phyloP scores from a whole-genome alignment of 2,797 vertebrate species.

The Peromyscus nudipes region DNA sequence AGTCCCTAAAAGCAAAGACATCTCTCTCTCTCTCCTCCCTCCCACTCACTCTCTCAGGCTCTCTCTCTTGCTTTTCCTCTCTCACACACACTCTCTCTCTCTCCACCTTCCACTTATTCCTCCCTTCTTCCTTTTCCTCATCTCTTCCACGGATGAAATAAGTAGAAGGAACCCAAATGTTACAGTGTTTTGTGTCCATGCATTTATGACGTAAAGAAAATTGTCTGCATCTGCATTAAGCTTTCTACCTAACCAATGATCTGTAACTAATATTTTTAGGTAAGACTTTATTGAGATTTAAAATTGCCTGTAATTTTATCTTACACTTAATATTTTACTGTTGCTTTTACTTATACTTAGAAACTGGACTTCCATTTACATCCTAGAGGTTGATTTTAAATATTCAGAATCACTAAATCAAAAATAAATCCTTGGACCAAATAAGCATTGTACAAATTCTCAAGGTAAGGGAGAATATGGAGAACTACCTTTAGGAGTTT shows the following conservation, averaged over 20 bases:
- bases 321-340: not conserved
- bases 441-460: not conserved
- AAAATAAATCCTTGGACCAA: not conserved
- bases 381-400: constrained; percentile 48
- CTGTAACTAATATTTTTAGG: constrained; percentile 18
- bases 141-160: not conserved
- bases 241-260: not conserved
- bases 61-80: too few relatives aligned
- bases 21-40: too few relatives aligned
- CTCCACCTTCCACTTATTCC: fast-evolving
- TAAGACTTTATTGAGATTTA: not conserved
- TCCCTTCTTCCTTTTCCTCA: too few relatives aligned
- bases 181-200: not conserved
- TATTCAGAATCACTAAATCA: constrained; percentile 17
- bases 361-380: not conserved
- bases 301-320: constrained; percentile 9
- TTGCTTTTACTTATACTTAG: not conserved
- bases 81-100: not conserved
- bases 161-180: not conserved
- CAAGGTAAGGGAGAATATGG: constrained; percentile 29
- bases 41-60: not conserved
- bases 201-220: not conserved
- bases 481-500: constrained; percentile 10
- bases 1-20: not conserved
- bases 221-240: not conserved